Percentiles rank a stretch among this genome's conserved stretches.
Conservation (phyloP, 2,113 vertebrate genomes). For the Garra rufa region DNA sequence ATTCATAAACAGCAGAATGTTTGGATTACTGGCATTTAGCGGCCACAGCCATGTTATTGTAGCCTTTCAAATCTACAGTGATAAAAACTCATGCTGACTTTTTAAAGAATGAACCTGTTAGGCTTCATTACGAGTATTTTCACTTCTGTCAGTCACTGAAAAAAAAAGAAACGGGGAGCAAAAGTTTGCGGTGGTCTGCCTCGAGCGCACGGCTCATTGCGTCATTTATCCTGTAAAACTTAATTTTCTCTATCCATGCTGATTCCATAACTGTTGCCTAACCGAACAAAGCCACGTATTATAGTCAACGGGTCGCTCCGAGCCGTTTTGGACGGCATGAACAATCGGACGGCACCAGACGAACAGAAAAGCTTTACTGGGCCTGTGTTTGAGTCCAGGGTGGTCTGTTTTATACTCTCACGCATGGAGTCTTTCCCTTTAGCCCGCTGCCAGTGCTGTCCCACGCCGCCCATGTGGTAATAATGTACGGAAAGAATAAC, state of each 20-base stretch:
- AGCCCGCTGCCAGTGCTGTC: conserved; percentile 66
- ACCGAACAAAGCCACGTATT: conserved; percentile 73
- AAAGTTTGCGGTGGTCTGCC: conserved; percentile 23
- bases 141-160: conserved; percentile 33
- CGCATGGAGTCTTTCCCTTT: conserved; percentile 61
- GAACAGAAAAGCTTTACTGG: background rate
- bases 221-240: conserved; percentile 47
- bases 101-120: conserved; percentile 42
- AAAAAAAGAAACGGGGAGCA: conserved; percentile 13
- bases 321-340: conserved; percentile 24
- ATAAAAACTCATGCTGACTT: conserved; percentile 37
- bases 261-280: conserved; percentile 59
- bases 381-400: conserved; percentile 60
- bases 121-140: conserved; percentile 9
- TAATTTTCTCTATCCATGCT: conserved; percentile 42
- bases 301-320: conserved; percentile 69
- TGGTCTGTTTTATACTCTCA: conserved; percentile 64
- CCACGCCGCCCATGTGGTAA: conserved; percentile 73
- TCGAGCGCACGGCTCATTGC: conserved; percentile 20
- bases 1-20: conserved; percentile 11
- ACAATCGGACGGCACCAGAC: conserved; percentile 45
- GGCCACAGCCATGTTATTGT: background rate
- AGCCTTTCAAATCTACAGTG: conserved; percentile 3
- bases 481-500: conserved; percentile 78
- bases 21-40: background rate